These are phyloP conservation scores for Taenioides sp. DNA, from an alignment of 2,797 vertebrate genomes.

Conservation along the genomic window DNA sequence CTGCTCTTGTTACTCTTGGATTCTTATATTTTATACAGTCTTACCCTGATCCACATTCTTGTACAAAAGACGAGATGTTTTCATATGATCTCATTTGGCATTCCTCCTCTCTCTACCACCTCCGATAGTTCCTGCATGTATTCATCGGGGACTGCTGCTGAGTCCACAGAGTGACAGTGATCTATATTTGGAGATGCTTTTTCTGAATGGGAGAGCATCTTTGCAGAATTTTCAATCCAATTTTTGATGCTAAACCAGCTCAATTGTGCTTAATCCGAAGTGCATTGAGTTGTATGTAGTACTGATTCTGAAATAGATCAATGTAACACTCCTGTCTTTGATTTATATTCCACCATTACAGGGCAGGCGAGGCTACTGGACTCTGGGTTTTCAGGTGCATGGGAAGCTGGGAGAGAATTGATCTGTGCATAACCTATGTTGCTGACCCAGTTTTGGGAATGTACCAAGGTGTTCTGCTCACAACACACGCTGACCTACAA, in stretches of 20 bases:
- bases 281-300: slow-evolving; percentile 46
- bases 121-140: slow-evolving; percentile 47
- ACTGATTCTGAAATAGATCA: slow-evolving; percentile 64
- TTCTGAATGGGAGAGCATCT: slow-evolving; percentile 16
- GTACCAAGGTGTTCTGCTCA: slow-evolving; percentile 26
- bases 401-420: slow-evolving; percentile 57
- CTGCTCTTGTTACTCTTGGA: slow-evolving; percentile 43
- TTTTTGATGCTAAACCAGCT: slow-evolving; percentile 33
- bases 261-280: slow-evolving; percentile 36
- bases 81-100: slow-evolving; percentile 8
- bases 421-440: slow-evolving; percentile 60
- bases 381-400: slow-evolving; percentile 57
- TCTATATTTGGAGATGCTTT: slow-evolving; percentile 56
- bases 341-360: slow-evolving; percentile 65
- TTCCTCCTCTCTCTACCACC: slow-evolving; percentile 19
- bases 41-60: slow-evolving; percentile 43
- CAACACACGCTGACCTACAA: slow-evolving; percentile 44
- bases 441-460: slow-evolving; percentile 64
- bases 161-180: slow-evolving; percentile 54
- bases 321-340: slow-evolving; percentile 68
- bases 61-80: slow-evolving; percentile 25
- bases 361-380: slow-evolving; percentile 57
- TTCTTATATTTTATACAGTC: slow-evolving; percentile 36
- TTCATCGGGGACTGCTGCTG: slow-evolving; percentile 54
- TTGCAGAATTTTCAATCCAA: slow-evolving; percentile 16